Conservation (phyloP, 2,113 vertebrate species). For the Leucosticte australis region DNA sequence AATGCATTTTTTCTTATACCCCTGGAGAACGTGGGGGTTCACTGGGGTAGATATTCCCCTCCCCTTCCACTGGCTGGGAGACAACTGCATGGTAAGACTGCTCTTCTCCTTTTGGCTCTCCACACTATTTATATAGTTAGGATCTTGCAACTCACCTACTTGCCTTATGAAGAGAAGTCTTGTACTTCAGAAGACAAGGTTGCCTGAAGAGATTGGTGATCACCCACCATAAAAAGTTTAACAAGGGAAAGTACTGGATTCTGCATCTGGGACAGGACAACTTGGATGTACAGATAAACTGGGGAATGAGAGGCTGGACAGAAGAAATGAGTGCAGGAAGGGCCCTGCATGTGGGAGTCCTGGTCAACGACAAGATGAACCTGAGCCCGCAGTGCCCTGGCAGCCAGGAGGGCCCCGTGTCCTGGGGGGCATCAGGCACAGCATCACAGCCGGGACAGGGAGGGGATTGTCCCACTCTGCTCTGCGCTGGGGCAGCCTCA, state of each 20-base stretch:
- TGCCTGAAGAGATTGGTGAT: background rate
- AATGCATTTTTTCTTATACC: background rate
- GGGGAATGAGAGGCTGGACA: background rate
- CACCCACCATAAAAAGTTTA: background rate
- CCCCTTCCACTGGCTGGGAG: background rate
- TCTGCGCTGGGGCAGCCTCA: background rate
- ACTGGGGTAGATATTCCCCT: background rate
- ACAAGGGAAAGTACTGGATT: background rate
- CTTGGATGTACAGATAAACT: no score
- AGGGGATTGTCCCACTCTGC: background rate
- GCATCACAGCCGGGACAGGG: fast-evolving
- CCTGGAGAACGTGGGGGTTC: background rate
- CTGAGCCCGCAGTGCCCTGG: fast-evolving
- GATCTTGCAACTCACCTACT: background rate
- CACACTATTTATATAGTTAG: background rate
- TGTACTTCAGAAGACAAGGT: background rate
- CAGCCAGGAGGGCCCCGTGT: fast-evolving
- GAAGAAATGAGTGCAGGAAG: background rate
- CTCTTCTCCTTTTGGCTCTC: background rate
- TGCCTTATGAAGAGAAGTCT: background rate
- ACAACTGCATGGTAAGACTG: background rate
- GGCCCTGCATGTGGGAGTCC: fast-evolving
- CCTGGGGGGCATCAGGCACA: background rate
- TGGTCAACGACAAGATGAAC: fast-evolving
- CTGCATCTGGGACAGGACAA: background rate